phyloP scores from a whole-genome alignment of 1,140 invertebrate genomes.

The Paracyclopina nana region DNA sequence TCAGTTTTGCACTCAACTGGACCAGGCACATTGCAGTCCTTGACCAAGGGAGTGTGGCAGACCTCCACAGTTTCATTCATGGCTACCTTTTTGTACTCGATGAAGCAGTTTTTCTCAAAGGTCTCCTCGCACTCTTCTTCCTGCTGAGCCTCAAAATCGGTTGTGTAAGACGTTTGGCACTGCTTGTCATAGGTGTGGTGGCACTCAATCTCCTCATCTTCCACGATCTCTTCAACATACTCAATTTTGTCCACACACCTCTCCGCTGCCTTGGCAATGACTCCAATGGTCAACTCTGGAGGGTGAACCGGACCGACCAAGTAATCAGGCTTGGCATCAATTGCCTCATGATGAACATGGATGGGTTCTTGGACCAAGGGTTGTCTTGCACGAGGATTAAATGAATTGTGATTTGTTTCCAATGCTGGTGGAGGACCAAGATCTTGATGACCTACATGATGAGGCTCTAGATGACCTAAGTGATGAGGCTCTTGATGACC shows the following conservation, averaged over 20 bases:
- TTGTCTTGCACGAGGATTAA: background rate
- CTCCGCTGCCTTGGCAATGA: background rate
- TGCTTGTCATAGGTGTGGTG: slow-evolving; percentile 4
- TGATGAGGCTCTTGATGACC: slow-evolving; percentile 2
- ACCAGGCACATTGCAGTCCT: slow-evolving; percentile 10
- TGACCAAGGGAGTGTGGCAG: slow-evolving; percentile 10
- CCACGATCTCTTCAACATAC: slow-evolving; percentile 4
- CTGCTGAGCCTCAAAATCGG: slow-evolving; percentile 7
- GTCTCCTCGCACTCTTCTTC: slow-evolving; percentile 13
- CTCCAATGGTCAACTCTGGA: no score
- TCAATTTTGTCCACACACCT: background rate
- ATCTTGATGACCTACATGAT: background rate
- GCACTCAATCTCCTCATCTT: slow-evolving; percentile 8
- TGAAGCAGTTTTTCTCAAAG: slow-evolving; percentile 8
- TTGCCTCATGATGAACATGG: background rate
- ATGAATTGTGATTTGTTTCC: background rate
- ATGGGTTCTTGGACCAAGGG: background rate
- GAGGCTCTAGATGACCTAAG: background rate
- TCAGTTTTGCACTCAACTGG: slow-evolving; percentile 7
- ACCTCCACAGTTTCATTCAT: slow-evolving; percentile 8
- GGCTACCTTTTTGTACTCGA: slow-evolving; percentile 14
- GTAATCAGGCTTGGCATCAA: background rate
- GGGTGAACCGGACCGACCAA: background rate
- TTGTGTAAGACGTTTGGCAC: slow-evolving; percentile 13
- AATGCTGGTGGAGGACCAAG: background rate